Base-by-base conservation (phyloP, 1,140 invertebrate species). In the Rhyacophila brunnea region DNA sequence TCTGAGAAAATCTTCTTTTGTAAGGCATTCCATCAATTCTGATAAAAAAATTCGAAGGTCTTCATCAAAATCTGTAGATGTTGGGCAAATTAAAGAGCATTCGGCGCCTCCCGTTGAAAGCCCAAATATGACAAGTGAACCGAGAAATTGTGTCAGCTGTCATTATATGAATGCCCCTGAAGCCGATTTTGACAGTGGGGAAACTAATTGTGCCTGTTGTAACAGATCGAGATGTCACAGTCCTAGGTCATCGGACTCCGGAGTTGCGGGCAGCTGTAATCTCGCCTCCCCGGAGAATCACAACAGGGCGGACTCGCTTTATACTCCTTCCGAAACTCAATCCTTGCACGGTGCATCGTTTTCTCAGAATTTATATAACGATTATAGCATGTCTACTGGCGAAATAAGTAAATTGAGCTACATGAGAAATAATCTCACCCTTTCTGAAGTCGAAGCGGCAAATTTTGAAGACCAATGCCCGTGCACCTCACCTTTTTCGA, bases 181-280 rank as follows among this genome's bases (percentile, higher is more conserved):
- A 10, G 44, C 61, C 38, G 54, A 58, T 57, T 51, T 44, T 23
- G 58, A 55, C n/a, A 57, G 48, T 52, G 14, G 18, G 10, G 17
- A 32, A 49, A 73, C 68, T 34, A 82, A 82, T 67, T 85, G 83
- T 66, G 76, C 80, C 61, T 85, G 83, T 68, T 85, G 83, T 57
- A 78, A 82, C 54, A 78, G 79, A 56, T 82, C 79, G 4, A 67
- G 80, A 51, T 84, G 81, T 60, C 80, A 83, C 13, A 86, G 84
- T 70, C 83, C 83, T 0, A 72, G 85, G 54, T 92, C 91, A 3
- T 90, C 88, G 5, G 91, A 93, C 70, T 90, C 87, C 0, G 91
- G 91, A 14, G 88, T 93, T 74, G 90, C 89, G 2, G 90, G 90
- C 18, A 90, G 87, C 69, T 90, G 84, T 68, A 86, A 83, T 34